Conservation (phyloP, 2,797 vertebrate genomes). For the Knipowitschia caucasica region DNA sequence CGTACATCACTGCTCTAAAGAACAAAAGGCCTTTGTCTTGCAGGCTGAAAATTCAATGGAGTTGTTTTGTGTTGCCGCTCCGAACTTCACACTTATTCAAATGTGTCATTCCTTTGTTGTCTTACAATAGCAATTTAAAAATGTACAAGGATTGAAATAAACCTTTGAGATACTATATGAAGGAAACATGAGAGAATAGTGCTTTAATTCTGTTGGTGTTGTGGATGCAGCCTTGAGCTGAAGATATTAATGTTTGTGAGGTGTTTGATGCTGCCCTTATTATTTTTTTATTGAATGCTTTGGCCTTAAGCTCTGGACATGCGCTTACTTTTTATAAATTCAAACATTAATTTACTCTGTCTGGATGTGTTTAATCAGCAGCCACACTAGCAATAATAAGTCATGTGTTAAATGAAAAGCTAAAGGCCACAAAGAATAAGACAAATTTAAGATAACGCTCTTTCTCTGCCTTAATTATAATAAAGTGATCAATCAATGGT, state of each 20-base stretch:
- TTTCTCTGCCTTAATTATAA: conserved; percentile 37
- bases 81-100: conserved; percentile 36
- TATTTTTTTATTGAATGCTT: conserved; percentile 30
- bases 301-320: conserved; percentile 19
- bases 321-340: conserved; percentile 13
- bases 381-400: conserved; percentile 3
- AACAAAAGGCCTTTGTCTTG: conserved; percentile 54
- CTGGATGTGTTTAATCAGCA: conserved; percentile 12
- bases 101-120: conserved; percentile 42
- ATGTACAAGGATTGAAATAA: conserved; percentile 26
- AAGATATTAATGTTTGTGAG: conserved; percentile 32
- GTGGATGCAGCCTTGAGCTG: conserved; percentile 19
- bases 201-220: conserved; percentile 21
- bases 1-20: conserved; percentile 14
- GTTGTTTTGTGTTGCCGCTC: conserved; percentile 36
- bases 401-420: conserved; percentile 6
- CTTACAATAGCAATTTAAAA: conserved; percentile 33
- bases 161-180: conserved; percentile 12
- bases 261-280: conserved; percentile 26
- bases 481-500: conserved; percentile 43
- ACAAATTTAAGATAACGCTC: conserved; percentile 4
- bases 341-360: conserved; percentile 1
- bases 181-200: conserved; percentile 7
- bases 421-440: conserved; percentile 5
- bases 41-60: conserved; percentile 33